These are phyloP conservation scores for Neodontobutis hainanensis DNA, from an alignment of 2,113 vertebrate species.

Conservation along the genomic window DNA sequence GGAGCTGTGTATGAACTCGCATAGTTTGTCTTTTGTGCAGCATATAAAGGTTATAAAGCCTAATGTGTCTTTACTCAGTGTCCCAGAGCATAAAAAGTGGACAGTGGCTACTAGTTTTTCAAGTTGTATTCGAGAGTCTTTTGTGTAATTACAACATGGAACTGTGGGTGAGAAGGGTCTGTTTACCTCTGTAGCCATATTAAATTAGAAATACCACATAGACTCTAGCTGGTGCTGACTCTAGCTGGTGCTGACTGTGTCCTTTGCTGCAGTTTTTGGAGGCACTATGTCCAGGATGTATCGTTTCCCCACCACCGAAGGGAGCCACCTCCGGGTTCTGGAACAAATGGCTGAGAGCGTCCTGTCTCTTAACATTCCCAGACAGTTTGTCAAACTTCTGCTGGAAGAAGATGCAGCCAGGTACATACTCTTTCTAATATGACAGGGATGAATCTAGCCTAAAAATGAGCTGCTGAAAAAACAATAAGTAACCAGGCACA, in stretches of 20 bases:
- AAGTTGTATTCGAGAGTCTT: constrained; percentile 2
- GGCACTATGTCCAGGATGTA: constrained; percentile 98
- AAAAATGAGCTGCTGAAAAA: too few species aligned
- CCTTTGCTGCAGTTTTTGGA: constrained; percentile 85
- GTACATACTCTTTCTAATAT: constrained; percentile 60
- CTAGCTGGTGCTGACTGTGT: not conserved
- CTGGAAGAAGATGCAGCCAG: constrained; percentile 93
- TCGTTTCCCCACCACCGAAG: constrained; percentile 93
- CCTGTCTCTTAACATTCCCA: constrained; percentile 90
- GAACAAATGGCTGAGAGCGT: constrained; percentile 98
- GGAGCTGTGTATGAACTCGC: too few species aligned
- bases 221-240: not conserved
- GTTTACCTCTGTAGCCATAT: constrained; percentile 27
- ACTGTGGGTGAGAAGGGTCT: constrained; percentile 8
- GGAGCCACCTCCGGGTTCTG: constrained; percentile 92
- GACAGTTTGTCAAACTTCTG: constrained; percentile 94
- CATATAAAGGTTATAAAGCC: too few species aligned
- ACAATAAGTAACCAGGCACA: too few species aligned
- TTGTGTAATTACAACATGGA: not conserved
- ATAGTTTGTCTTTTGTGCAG: too few species aligned
- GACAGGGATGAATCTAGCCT: not conserved
- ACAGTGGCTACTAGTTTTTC: not conserved
- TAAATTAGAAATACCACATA: constrained; percentile 21
- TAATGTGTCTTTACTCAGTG: too few species aligned
- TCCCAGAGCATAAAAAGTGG: too few species aligned